Percentiles rank a stretch among this genome's conserved stretches.
These are phyloP conservation scores for Phyllopteryx taeniolatus DNA, from an alignment of 2,113 vertebrate genomes.

Conservation along the genomic window DNA sequence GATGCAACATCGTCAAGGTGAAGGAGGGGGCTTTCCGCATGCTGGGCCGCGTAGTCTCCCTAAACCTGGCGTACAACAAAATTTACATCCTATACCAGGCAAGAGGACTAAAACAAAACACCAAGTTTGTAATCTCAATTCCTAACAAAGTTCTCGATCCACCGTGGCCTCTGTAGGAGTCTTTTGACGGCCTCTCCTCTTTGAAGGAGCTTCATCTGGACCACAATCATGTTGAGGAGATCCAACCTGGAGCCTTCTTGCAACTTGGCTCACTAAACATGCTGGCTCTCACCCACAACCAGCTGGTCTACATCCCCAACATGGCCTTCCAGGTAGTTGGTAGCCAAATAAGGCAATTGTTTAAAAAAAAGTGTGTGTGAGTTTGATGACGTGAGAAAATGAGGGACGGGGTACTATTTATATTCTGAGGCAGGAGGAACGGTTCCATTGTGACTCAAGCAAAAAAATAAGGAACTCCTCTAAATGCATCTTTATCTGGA, in stretches of 20 bases:
- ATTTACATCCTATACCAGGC: constrained; percentile 84
- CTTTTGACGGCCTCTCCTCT: constrained; percentile 86
- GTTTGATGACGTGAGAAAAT: no score
- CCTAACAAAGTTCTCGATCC: neutral
- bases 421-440: neutral
- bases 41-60: constrained; percentile 81
- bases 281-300: constrained; percentile 81
- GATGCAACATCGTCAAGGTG: constrained; percentile 77
- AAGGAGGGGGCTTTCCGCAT: constrained; percentile 86
- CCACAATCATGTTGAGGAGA: constrained; percentile 86
- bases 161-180: constrained; percentile 68
- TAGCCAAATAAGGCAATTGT: neutral
- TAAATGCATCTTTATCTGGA: neutral
- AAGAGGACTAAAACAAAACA: neutral
- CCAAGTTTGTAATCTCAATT: neutral
- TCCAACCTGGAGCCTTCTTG: constrained; percentile 84
- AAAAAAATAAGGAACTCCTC: no score
- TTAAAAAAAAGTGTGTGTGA: neutral
- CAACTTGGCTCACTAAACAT: constrained; percentile 82
- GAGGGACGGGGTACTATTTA: no score
- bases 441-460: neutral
- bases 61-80: constrained; percentile 85
- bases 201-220: constrained; percentile 83
- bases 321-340: constrained; percentile 82
- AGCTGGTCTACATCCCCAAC: constrained; percentile 88